These are phyloP conservation scores for Lepisosteus osseus DNA, from an alignment of 2,113 vertebrate genomes.

Conservation along the genomic window DNA sequence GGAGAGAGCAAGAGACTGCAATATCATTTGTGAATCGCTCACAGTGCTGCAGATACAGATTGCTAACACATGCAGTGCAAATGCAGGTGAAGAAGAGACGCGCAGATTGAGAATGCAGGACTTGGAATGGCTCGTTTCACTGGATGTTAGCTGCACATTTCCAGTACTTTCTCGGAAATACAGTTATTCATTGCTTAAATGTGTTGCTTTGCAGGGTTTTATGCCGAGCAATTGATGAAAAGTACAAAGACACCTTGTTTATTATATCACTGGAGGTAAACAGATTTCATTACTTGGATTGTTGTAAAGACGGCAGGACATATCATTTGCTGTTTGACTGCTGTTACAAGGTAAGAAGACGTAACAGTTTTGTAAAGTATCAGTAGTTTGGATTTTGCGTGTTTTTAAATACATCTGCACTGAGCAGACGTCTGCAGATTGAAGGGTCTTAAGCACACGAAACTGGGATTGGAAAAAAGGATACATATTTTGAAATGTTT, in stretches of 20 bases:
- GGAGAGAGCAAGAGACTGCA: constrained; percentile 71
- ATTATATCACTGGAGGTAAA: constrained; percentile 41
- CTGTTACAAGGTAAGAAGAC: constrained; percentile 28
- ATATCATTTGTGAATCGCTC: constrained; percentile 94
- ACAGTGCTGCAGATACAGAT: constrained; percentile 88
- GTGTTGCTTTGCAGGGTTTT: constrained; percentile 27
- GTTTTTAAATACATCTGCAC: constrained; percentile 26
- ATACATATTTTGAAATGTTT: constrained; percentile 61
- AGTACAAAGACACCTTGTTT: constrained; percentile 30
- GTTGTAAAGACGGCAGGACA: constrained; percentile 33
- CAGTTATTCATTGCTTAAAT: constrained; percentile 21
- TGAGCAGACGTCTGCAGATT: constrained; percentile 38
- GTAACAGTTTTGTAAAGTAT: constrained; percentile 31
- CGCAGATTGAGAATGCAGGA: constrained; percentile 70
- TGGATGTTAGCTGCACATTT: constrained; percentile 43
- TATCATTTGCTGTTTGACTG: constrained; percentile 30
- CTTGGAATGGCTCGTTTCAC: constrained; percentile 63
- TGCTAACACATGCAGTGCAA: constrained; percentile 83
- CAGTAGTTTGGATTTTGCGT: constrained; percentile 48
- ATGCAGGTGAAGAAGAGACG: constrained; percentile 85
- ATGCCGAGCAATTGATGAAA: constrained; percentile 29
- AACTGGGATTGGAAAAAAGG: constrained; percentile 53
- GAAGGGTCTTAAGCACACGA: constrained; percentile 39
- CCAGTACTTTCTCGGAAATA: constrained; percentile 52
- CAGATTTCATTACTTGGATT: constrained; percentile 20